phyloP scores from a whole-genome alignment of 2,797 vertebrate species.

The Linurgus olivaceus region DNA sequence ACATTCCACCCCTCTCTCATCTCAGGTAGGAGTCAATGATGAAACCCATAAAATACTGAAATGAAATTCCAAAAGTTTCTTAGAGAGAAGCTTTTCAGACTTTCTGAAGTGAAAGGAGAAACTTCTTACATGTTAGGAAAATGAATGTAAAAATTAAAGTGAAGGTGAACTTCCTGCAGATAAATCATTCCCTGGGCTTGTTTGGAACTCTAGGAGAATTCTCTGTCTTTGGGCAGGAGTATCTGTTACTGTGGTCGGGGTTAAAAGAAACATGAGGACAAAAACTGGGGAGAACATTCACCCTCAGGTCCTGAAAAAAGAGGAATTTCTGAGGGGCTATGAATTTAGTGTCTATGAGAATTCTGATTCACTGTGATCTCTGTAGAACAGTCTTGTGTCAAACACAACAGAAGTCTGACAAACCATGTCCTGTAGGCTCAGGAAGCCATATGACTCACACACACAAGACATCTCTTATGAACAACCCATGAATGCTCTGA shows the following conservation, averaged over 20 bases:
- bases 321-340: background rate
- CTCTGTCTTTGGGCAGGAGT: background rate
- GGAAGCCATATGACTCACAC: background rate
- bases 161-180: background rate
- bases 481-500: background rate
- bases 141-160: background rate
- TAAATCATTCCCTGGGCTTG: background rate
- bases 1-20: background rate
- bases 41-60: background rate
- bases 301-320: background rate
- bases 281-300: background rate
- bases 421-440: slow-evolving; percentile 20
- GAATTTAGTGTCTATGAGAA: background rate
- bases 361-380: background rate
- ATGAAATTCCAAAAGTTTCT: background rate
- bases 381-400: background rate
- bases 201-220: background rate
- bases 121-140: background rate
- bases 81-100: background rate
- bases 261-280: background rate
- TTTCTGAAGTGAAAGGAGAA: background rate
- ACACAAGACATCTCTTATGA: background rate
- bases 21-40: background rate
- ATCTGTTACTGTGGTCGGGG: background rate
- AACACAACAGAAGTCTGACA: background rate